Base-by-base conservation (phyloP, 2,797 vertebrate genomes). In the Peromyscus aztecus region DNA sequence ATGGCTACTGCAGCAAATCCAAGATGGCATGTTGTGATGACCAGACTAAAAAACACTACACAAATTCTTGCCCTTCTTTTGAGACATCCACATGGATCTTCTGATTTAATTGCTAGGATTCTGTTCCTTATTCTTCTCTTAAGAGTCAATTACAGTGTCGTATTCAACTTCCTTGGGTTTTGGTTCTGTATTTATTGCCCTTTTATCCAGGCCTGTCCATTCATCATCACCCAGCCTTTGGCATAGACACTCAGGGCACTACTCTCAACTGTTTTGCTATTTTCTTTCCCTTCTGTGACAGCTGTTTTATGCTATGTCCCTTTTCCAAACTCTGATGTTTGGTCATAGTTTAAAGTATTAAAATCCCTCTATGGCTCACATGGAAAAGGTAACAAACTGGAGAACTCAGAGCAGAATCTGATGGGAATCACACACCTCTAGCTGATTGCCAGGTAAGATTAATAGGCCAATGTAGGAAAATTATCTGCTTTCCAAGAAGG, bases 71-170 rank as follows among this genome's bases (percentile, higher is more conserved):
- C 46, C 63, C 34, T 43, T n/a, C 71, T 86, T 71, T 37, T 91
- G 34, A 91, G 78, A 91, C 2, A 93, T 86, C 46, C 81, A 88
- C 84, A 78, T 6, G 21, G 76, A 55, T 52, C 21, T 92, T 92
- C 40, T 46, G n/a, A 94, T 88, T 73, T 81, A 77, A 77, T 81
- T 59, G 75, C 92, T 59, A 75, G 16, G 10, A 78, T 94, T 84
- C 75, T 69, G 13, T 61, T 75, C 5, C 1, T 63, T 77, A 14
- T 6, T 9, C 29, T 91, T 75, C 16, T 17, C 71, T 93, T 87
- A 83, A 76, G 55, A 90, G 77, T 24, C n/a, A 24, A 87, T 52
- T 29, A 84, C 3, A 9, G 6, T 63, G 19, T 92, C 14, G 57
- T 81, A 91, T 85, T 21, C 40, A 78, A n/a, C n/a, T 29, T 31